Evolutionary conservation across 2,797 vertebrate genomes (phyloP).

Genomic region (Diplodus puntazzo): DNA sequence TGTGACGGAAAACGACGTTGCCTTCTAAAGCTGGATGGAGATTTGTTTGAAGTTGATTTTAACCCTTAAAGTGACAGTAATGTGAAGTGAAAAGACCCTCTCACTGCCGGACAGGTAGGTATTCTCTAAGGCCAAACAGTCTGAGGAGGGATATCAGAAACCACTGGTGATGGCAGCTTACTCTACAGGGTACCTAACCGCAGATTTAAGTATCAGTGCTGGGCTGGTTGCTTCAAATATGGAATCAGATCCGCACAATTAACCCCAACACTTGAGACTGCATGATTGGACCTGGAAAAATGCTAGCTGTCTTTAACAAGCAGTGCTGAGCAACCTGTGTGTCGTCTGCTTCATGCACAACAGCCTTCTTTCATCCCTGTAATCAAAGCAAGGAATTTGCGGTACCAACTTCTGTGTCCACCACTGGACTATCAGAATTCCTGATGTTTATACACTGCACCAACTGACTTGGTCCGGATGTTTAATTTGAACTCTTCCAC

Average conservation of each 20-base stretch:
- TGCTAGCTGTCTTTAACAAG: conserved; percentile 21
- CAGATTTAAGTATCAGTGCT: conserved; percentile 39
- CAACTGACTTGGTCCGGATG: conserved; percentile 34
- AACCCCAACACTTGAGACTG: conserved; percentile 71
- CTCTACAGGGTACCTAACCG: conserved; percentile 35
- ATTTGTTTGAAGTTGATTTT: conserved; percentile 75
- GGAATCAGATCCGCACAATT: conserved; percentile 78
- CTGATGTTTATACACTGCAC: background rate
- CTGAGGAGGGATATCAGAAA: conserved; percentile 44
- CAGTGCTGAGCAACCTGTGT: conserved; percentile 10
- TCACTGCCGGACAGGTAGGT: conserved; percentile 49
- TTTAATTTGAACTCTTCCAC: conserved; percentile 7
- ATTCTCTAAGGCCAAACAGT: conserved; percentile 49
- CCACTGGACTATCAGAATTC: conserved; percentile 1
- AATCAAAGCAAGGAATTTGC: conserved; percentile 33
- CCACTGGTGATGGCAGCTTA: conserved; percentile 55
- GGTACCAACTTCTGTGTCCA: conserved; percentile 30
- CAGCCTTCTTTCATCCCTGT: background rate
- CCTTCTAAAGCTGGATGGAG: conserved; percentile 41
- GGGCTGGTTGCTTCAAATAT: conserved; percentile 41
- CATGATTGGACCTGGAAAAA: conserved; percentile 37
- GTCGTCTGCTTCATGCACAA: conserved; percentile 3
- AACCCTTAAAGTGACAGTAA: conserved; percentile 70
- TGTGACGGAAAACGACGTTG: conserved; percentile 55
- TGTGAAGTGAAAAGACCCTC: conserved; percentile 75